Evolutionary conservation across 2,888 invertebrate species (phyloP), one percentile per base, ranked within the genome.

Genomic region (Nezara viridula): DNA sequence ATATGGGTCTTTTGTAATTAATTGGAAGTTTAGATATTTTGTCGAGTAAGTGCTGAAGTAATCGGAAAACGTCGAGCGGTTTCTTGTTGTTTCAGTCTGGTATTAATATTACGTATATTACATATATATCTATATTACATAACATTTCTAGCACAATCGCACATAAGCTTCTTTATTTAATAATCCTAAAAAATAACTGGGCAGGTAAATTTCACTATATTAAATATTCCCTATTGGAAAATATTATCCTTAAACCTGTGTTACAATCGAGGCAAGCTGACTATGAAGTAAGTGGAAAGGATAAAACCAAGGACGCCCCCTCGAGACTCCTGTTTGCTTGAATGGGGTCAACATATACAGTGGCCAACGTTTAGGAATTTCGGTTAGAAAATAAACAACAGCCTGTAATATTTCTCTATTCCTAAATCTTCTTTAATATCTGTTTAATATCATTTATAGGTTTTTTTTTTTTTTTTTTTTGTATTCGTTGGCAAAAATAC

Each of bases 211-310:
- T 27, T 27, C 12, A 60, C 16, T 16, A 4, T 21, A 27, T 27
- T 0, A 60, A 60, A n/a, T 60, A 27, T 60, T 60, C 27, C 16
- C 27, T 3, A 27, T 0, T 27, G 14, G n/a, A 27, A 27, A 60
- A 60, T 60, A 27, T 27, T 60, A 60, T 60, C 37, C 37, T 27
- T 37, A 37, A 73, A 73, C 27, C 66, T 21, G 5, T 9, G 32
- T 21, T 37, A 21, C 2, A 60, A 73, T 19, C 4, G 5, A 73
- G 37, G 19, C 3, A 37, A 37, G 1, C 66, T 32, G 66, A n/a
- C 66, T 73, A 73, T 73, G 37, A 73, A 73, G 32, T 73, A 73
- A 73, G 66, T 73, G 66, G 66, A 73, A 73, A 73, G 66, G 66
- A 73, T 73, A 73, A 73, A 73, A 19, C 66, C 66, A 73, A 73